These are phyloP conservation scores for Aphelinus certus DNA, from an alignment of 1,140 invertebrate species.

Conservation along the genomic window DNA sequence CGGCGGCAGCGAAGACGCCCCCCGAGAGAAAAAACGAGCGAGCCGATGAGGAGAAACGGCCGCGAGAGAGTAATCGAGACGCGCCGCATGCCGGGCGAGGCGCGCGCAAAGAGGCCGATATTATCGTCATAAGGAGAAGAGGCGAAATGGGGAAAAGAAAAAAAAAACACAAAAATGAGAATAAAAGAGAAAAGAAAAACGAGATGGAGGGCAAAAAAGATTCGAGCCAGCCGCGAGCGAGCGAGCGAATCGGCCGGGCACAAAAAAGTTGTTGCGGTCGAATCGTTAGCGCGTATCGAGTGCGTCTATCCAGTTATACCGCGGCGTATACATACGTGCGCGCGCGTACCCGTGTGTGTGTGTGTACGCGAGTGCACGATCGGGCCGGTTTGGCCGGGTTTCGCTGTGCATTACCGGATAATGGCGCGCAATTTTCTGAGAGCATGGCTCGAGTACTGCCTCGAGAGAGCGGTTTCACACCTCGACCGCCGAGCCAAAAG, in stretches of 20 bases:
- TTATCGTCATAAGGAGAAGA: neutral
- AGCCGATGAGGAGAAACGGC: neutral
- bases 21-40: neutral
- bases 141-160: neutral
- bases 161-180: neutral
- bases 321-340: neutral
- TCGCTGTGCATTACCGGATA: conserved; percentile 56
- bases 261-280: neutral
- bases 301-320: neutral
- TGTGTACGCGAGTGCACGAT: no score
- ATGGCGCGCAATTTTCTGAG: conserved; percentile 64
- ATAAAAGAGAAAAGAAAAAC: neutral
- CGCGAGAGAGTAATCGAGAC: conserved; percentile 4
- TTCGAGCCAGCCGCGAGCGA: no score
- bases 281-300: conserved; percentile 20
- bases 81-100: neutral
- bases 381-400: conserved; percentile 50
- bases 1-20: no score
- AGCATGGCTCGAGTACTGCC: conserved; percentile 27
- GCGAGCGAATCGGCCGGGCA: no score
- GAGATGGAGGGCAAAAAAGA: neutral
- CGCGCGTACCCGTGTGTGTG: neutral
- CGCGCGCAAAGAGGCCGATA: neutral
- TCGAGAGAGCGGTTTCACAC: conserved; percentile 65
- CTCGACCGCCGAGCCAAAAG: conserved; percentile 61